Conservation (phyloP, 2,888 invertebrate species). For the Amphipoea lucens region DNA sequence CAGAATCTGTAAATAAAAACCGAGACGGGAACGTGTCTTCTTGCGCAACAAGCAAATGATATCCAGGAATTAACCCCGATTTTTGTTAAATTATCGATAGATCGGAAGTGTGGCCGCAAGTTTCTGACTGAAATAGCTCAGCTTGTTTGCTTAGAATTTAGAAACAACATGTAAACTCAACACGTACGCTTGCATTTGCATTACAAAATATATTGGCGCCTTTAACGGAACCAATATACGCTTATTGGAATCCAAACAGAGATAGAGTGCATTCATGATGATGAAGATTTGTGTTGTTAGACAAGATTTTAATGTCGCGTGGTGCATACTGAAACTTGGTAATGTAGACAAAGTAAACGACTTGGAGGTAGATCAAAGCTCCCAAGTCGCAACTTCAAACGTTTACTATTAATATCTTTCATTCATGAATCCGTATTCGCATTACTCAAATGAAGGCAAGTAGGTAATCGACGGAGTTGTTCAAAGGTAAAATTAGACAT, state of each 20-base stretch:
- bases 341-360: neutral
- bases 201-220: slow-evolving; percentile 69
- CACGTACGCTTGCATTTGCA: slow-evolving; percentile 66
- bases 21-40: slow-evolving; percentile 41
- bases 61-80: slow-evolving; percentile 87
- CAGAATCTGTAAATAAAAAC: slow-evolving; percentile 74
- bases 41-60: slow-evolving; percentile 71
- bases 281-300: slow-evolving; percentile 38
- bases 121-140: slow-evolving; percentile 76
- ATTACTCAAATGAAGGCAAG: neutral
- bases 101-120: slow-evolving; percentile 75
- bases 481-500: neutral
- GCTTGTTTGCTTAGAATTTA: slow-evolving; percentile 72
- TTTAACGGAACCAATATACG: slow-evolving; percentile 62
- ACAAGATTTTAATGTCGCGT: slow-evolving; percentile 17
- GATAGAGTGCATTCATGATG: slow-evolving; percentile 39
- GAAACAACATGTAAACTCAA: slow-evolving; percentile 72
- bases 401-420: neutral
- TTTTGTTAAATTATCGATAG: slow-evolving; percentile 82
- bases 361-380: neutral
- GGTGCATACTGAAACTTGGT: slow-evolving; percentile 8
- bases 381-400: neutral
- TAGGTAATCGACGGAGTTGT: neutral
- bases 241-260: slow-evolving; percentile 65
- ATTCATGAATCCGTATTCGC: neutral